These are phyloP conservation scores for Chymomyza costata DNA, from an alignment of 1,140 invertebrate species.

Conservation along the genomic window DNA sequence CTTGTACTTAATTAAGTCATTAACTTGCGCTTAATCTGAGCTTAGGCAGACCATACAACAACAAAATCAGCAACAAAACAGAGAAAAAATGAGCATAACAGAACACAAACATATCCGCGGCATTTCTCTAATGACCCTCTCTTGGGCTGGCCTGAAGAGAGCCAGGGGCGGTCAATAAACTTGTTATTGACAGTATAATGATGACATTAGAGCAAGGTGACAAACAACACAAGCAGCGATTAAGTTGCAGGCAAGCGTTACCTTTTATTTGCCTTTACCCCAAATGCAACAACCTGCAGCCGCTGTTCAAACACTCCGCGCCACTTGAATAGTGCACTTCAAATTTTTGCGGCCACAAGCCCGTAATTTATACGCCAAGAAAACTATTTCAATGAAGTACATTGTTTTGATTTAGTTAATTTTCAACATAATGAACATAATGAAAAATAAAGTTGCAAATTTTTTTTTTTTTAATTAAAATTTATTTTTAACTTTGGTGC, in stretches of 20 bases:
- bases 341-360: no score
- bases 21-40: constrained; percentile 64
- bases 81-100: constrained; percentile 9
- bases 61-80: constrained; percentile 12
- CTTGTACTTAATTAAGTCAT: constrained; percentile 64
- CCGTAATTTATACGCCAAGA: no score
- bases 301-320: no score
- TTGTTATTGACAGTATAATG: constrained; percentile 72
- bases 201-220: constrained; percentile 55
- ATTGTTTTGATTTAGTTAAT: no score
- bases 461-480: no score
- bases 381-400: no score
- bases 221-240: no score
- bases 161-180: constrained; percentile 53
- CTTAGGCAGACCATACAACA: no score
- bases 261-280: constrained; percentile 47
- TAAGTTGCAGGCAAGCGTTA: background rate
- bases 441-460: no score
- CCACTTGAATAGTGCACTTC: no score
- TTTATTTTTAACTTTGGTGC: no score
- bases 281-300: constrained; percentile 23
- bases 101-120: constrained; percentile 40
- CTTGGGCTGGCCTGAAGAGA: background rate
- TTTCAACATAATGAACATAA: no score
- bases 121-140: constrained; percentile 59